Evolutionary conservation across 2,113 vertebrate genomes (phyloP).

Genomic region (Daubentonia madagascariensis): DNA sequence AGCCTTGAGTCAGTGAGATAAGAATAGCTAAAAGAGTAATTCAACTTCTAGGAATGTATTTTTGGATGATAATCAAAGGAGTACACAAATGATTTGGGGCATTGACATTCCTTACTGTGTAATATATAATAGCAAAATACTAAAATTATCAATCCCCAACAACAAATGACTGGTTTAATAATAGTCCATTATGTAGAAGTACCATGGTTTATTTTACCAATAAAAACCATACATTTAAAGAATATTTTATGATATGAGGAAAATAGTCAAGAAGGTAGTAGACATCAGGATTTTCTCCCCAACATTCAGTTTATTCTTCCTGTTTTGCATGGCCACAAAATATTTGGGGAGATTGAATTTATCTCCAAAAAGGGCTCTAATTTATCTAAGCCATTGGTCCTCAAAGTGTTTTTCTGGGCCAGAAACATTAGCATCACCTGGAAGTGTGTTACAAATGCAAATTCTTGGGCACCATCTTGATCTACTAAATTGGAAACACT

Average conservation of each 20-base stretch:
- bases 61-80: background rate
- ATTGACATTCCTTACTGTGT: background rate
- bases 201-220: background rate
- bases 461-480: background rate
- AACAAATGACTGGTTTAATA: background rate
- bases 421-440: background rate
- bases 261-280: background rate
- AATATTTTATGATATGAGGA: background rate
- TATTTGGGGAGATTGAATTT: background rate
- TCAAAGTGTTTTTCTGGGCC: background rate
- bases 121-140: conserved; percentile 23
- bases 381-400: background rate
- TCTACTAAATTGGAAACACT: background rate
- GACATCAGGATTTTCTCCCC: background rate
- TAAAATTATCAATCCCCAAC: background rate
- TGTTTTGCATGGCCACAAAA: background rate
- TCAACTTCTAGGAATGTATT: conserved; percentile 44
- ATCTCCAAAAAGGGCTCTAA: background rate
- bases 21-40: conserved; percentile 31
- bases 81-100: background rate
- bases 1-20: conserved; percentile 34
- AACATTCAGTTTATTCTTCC: background rate
- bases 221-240: background rate
- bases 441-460: background rate
- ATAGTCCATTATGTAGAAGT: background rate